A percentile compares a stretch with the other conserved stretches of the same genome.
phyloP scores from a whole-genome alignment of 1,140 invertebrate genomes.

The Drosophila aff. region DNA sequence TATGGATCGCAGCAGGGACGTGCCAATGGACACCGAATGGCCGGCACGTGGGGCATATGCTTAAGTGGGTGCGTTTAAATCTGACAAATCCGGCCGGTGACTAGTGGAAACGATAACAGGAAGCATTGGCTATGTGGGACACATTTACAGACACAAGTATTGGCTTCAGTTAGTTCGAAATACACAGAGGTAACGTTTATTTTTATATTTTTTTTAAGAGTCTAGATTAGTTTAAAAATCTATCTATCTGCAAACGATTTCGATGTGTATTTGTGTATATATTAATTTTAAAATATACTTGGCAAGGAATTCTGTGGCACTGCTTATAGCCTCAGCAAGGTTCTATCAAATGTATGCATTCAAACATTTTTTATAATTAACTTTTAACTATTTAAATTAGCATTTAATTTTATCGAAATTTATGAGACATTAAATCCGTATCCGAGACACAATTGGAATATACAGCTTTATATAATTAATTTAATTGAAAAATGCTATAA shows the following conservation, averaged over 20 bases:
- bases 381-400: neutral
- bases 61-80: conserved; percentile 5
- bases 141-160: neutral
- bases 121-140: neutral
- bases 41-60: conserved; percentile 22
- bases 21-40: conserved; percentile 40
- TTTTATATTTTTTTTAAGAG: neutral
- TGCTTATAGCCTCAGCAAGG: neutral
- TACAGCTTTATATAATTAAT: neutral
- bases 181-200: neutral
- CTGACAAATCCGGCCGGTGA: conserved; percentile 15
- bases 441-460: neutral
- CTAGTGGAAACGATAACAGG: neutral
- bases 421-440: neutral
- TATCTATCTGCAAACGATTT: too few relatives aligned
- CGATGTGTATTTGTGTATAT: rapidly evolving
- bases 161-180: neutral
- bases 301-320: neutral
- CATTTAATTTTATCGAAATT: neutral
- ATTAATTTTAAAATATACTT: neutral
- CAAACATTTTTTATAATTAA: neutral
- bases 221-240: neutral
- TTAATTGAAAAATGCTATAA: neutral
- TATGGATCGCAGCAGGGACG: conserved; percentile 24
- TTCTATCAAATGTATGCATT: too few relatives aligned